A percentile compares a stretch with the other conserved stretches of the same genome.
Conservation (phyloP, 1,140 invertebrate species). For the Bombus sibiricus region DNA sequence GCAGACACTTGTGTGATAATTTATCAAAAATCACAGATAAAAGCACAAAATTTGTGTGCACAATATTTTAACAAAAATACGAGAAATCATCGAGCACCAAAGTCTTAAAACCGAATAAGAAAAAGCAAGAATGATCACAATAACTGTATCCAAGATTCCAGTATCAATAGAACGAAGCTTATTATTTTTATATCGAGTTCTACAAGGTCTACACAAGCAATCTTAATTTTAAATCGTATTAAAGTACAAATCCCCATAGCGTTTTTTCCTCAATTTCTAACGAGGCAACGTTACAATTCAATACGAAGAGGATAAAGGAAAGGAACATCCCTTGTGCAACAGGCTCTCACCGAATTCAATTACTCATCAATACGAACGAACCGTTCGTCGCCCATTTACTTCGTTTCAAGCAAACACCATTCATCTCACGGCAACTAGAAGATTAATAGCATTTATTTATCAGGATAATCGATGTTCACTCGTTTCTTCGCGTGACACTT, state of each 20-base stretch:
- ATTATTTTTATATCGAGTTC: not conserved
- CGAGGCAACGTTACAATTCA: not conserved
- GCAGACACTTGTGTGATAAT: too few species aligned
- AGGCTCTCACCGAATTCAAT: not conserved
- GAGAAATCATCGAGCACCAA: too few species aligned
- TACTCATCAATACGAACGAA: not conserved
- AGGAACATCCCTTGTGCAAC: not conserved
- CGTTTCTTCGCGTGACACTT: not conserved
- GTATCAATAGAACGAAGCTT: not conserved
- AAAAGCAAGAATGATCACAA: not conserved
- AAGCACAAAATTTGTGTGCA: too few species aligned
- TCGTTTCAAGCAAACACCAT: not conserved
- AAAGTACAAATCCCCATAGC: not conserved
- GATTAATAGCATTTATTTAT: constrained; percentile 24
- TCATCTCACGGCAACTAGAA: not conserved
- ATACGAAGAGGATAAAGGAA: not conserved
- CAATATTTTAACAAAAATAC: too few species aligned
- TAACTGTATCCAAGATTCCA: not conserved
- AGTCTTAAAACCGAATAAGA: not conserved
- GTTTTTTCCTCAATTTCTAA: not conserved
- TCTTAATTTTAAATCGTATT: not conserved
- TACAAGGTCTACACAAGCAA: too few species aligned
- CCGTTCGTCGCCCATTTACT: constrained; percentile 2
- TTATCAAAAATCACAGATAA: too few species aligned
- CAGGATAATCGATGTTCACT: constrained; percentile 13